phyloP scores from a whole-genome alignment of 2,113 vertebrate species.

The Rutilus rutilus region DNA sequence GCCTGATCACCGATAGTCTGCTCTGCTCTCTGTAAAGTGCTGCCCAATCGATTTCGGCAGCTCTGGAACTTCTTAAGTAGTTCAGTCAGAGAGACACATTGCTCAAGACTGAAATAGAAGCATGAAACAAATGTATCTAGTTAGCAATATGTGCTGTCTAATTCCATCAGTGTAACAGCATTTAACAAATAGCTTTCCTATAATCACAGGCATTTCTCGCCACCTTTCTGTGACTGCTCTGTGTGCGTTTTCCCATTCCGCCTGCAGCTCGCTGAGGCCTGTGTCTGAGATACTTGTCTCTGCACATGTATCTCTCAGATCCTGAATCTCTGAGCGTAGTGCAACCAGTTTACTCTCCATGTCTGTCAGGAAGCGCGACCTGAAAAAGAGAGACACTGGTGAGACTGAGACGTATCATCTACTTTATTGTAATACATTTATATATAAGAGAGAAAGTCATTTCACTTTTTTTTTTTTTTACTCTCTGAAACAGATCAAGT shows the following conservation, averaged over 20 bases:
- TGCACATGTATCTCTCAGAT: conserved; percentile 65
- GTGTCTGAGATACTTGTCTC: conserved; percentile 62
- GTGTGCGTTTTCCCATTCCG: conserved; percentile 80
- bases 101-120: conserved; percentile 75
- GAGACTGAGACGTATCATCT: neutral
- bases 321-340: conserved; percentile 76
- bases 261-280: conserved; percentile 64
- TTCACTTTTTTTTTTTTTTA: neutral
- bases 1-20: conserved; percentile 77
- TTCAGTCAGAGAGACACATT: conserved; percentile 79
- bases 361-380: conserved; percentile 79
- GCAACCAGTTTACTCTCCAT: conserved; percentile 78
- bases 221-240: conserved; percentile 80
- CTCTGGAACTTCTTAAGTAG: conserved; percentile 88
- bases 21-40: conserved; percentile 85
- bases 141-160: neutral
- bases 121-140: neutral
- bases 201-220: conserved; percentile 35
- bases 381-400: conserved; percentile 56
- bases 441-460: neutral
- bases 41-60: conserved; percentile 75
- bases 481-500: neutral
- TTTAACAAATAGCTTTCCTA: neutral
- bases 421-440: neutral
- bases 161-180: neutral